phyloP scores from a whole-genome alignment of 2,888 invertebrate species.

The Phalera bucephala region DNA sequence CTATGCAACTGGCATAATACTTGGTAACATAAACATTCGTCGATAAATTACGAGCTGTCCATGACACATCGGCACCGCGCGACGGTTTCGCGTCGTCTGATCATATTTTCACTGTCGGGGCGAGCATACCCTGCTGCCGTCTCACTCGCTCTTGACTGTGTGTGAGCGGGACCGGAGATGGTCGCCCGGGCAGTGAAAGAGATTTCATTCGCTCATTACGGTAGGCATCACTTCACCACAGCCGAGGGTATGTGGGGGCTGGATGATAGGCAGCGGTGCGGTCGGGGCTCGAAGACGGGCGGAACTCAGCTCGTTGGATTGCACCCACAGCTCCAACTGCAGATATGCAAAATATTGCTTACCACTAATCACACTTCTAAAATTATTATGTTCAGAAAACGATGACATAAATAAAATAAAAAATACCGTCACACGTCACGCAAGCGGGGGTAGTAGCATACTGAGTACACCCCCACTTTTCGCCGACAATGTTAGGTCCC shows the following conservation, averaged over 20 bases:
- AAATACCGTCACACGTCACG: too few relatives aligned
- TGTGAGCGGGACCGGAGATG: conserved; percentile 44
- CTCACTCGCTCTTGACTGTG: conserved; percentile 38
- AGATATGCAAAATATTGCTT: too few relatives aligned
- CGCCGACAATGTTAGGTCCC: too few relatives aligned
- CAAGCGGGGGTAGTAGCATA: too few relatives aligned
- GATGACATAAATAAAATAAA: too few relatives aligned
- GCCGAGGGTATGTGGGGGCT: conserved; percentile 42
- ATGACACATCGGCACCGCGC: conserved; percentile 34
- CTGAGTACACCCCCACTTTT: too few relatives aligned
- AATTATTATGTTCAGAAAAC: too few relatives aligned
- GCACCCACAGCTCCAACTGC: conserved; percentile 78
- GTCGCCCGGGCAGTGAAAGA: conserved; percentile 53
- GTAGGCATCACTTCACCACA: conserved; percentile 62
- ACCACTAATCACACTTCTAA: too few relatives aligned
- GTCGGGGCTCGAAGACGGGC: conserved; percentile 61
- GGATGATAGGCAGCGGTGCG: conserved; percentile 40
- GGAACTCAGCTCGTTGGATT: conserved; percentile 76
- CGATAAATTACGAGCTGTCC: conserved; percentile 13
- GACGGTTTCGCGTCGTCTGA: conserved; percentile 27
- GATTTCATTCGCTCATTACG: conserved; percentile 51
- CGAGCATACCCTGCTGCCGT: conserved; percentile 37
- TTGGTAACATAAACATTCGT: conserved; percentile 15
- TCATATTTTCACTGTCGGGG: conserved; percentile 44
- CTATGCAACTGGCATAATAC: conserved; percentile 25